Evolutionary conservation across 2,888 invertebrate genomes (phyloP).

Genomic region (Corythucha ciliata): DNA sequence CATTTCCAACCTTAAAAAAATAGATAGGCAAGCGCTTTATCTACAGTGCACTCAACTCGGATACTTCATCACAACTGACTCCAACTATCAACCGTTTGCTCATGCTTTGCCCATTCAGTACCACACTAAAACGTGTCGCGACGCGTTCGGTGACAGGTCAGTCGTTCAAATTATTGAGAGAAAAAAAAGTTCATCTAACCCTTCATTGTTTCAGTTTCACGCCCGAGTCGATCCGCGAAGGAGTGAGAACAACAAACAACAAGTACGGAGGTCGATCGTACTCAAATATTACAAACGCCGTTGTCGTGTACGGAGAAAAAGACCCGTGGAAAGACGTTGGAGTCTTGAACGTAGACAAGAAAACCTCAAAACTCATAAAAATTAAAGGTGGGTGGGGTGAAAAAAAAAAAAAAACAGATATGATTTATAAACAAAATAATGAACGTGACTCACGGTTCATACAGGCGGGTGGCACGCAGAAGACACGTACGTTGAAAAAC

Average conservation of each 20-base stretch:
- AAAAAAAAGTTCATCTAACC: no score
- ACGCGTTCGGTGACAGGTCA: not conserved
- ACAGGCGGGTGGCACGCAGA: no score
- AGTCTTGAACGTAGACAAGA: no score
- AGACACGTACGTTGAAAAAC: no score
- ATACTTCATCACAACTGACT: not conserved
- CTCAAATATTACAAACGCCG: not conserved
- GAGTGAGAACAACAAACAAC: not conserved
- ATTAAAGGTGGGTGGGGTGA: no score
- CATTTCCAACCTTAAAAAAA: no score
- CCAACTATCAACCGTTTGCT: not conserved
- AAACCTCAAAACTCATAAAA: no score
- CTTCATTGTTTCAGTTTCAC: not conserved
- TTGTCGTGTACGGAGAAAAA: not conserved
- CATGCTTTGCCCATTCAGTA: not conserved
- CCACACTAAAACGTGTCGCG: not conserved
- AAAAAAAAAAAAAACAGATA: no score
- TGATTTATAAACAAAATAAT: no score
- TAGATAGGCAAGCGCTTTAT: not conserved
- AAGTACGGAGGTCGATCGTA: not conserved
- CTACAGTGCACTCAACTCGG: not conserved
- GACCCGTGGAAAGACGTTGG: not conserved
- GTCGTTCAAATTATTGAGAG: not conserved
- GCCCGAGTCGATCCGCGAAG: not conserved
- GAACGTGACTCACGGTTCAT: no score